These are phyloP conservation scores for Mesoligia furuncula DNA, from an alignment of 2,888 invertebrate genomes.

Conservation along the genomic window DNA sequence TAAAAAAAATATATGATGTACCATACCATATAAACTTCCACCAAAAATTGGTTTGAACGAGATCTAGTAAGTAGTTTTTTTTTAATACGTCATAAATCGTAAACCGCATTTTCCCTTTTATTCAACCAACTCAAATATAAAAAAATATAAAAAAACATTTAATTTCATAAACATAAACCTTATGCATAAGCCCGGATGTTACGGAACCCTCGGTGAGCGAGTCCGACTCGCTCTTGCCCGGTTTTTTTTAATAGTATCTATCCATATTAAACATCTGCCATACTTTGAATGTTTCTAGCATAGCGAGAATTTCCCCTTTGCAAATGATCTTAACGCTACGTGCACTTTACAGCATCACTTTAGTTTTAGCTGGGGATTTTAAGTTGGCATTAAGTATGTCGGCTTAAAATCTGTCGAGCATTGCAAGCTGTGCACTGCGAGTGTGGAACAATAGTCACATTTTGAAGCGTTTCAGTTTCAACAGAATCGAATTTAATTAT, in stretches of 20 bases:
- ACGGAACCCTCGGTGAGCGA: no score
- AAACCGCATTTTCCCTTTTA: no score
- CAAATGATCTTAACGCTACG: not conserved
- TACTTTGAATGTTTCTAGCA: not conserved
- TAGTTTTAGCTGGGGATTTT: slow-evolving; percentile 1
- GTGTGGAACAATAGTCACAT: not conserved
- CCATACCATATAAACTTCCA: no score
- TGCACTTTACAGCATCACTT: slow-evolving; percentile 21
- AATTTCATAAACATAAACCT: no score
- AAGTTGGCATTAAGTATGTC: not conserved
- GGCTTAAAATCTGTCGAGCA: not conserved
- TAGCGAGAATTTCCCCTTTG: not conserved
- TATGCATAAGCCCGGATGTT: no score
- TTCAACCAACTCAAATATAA: no score
- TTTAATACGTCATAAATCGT: no score
- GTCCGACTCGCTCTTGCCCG: no score
- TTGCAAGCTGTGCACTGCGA: not conserved
- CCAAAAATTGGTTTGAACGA: no score
- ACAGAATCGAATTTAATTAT: not conserved
- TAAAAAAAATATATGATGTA: no score
- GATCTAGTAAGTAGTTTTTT: no score
- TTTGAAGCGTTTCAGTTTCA: not conserved
- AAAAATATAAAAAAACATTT: no score
- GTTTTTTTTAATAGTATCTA: not conserved
- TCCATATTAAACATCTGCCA: not conserved